These are phyloP conservation scores for Zaprionus lachaisei DNA, from an alignment of 1,140 invertebrate species.

Conservation along the genomic window DNA sequence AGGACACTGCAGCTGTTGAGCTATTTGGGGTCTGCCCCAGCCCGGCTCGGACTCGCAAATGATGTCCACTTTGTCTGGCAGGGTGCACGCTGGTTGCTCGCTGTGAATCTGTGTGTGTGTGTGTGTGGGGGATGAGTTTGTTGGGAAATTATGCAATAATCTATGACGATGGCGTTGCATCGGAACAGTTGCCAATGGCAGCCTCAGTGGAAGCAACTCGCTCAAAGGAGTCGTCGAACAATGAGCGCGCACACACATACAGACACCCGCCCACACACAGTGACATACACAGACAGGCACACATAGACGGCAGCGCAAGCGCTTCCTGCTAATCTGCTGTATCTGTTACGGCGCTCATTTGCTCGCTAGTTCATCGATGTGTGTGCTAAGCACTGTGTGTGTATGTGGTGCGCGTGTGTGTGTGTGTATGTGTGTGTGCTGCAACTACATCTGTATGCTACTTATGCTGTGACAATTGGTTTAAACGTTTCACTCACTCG, in stretches of 20 bases:
- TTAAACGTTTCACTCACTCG: slow-evolving; percentile 57
- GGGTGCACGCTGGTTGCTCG: not conserved
- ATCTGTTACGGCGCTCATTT: slow-evolving; percentile 64
- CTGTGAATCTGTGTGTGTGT: not conserved
- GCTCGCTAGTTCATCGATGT: slow-evolving; percentile 6
- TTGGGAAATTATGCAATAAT: slow-evolving; percentile 79
- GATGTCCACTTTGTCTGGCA: slow-evolving; percentile 58
- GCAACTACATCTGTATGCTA: slow-evolving; percentile 14
- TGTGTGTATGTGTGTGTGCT: slow-evolving; percentile 17
- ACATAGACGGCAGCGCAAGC: slow-evolving; percentile 20
- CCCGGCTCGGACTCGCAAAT: slow-evolving; percentile 62
- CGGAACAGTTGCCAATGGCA: slow-evolving; percentile 70
- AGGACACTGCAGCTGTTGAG: not conserved
- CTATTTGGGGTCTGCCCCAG: slow-evolving; percentile 3
- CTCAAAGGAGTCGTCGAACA: slow-evolving; percentile 56
- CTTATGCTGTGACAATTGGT: slow-evolving; percentile 61
- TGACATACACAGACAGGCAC: slow-evolving; percentile 9
- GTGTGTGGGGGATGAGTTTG: slow-evolving; percentile 31
- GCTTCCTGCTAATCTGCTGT: slow-evolving; percentile 62
- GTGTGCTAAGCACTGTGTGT: slow-evolving; percentile 12
- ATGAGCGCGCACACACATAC: slow-evolving; percentile 22
- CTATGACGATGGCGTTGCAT: slow-evolving; percentile 66
- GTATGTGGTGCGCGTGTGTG: slow-evolving; percentile 8
- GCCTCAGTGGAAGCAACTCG: slow-evolving; percentile 56
- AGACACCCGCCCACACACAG: not conserved